Evolutionary conservation across 2,888 invertebrate genomes (phyloP), one percentile per base, ranked within the genome.

Genomic region (Prostheceraeus crozeri): DNA sequence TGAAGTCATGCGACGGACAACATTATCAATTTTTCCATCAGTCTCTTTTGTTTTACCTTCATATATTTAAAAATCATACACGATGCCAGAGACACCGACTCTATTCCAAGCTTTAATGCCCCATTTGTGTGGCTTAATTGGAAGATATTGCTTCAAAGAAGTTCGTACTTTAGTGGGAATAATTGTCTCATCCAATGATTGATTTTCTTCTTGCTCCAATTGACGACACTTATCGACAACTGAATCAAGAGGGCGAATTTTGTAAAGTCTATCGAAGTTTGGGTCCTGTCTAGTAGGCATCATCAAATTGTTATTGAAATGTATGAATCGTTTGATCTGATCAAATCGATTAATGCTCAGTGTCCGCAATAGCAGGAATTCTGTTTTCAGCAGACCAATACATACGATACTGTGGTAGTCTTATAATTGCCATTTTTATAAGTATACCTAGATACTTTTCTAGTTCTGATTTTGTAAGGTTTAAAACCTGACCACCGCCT

Each of bases 81-180:
- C 19, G 14, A 63, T 52, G 31, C 64, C 64, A 40, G 56, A 46
- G 16, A 46, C 16, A 35, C 48, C 51, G 19, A 21, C 27, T 30
- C 62, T n/a, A 21, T 35, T 27, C 14, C 54, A 64, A 33, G 62
- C 40, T 56, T 64, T 64, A 48, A 56, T 61, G 1, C 62, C 60
- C 64, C 64, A 64, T 31, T 59, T 62, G 36, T 61, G 35, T n/a
- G 61, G 63, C 54, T 64, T 64, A 19, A 45, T 56, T 11, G 64
- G 63, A 25, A 56, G 64, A 55, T 64, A 64, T 52, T 64, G 63
- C 51, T 35, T 58, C 35, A 64, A 36, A 1, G 19, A 16, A 35
- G 31, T 59, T 46, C 45, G 46, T 1, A 63, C 63, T 51, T 64
- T 64, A 55, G 59, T 59, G 19, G 62, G 57, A 10, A 64, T 56